Conservation (phyloP, 2,797 vertebrate species). For the Karalla daura region DNA sequence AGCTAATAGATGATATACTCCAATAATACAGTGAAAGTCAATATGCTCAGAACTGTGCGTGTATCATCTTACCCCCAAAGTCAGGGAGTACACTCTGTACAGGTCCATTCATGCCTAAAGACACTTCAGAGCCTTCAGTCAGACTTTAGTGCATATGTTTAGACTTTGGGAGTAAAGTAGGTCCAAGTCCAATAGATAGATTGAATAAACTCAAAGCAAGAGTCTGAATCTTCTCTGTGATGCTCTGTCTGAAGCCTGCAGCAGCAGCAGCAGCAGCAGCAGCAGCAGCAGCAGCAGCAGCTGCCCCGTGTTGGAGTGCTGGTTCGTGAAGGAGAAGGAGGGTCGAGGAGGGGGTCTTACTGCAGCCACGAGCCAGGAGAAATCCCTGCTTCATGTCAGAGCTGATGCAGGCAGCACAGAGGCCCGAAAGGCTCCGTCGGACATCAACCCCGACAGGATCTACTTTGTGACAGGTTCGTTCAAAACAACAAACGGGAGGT, state of each 20-base stretch:
- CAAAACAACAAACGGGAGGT: neutral
- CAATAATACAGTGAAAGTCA: no score
- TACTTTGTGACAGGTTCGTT: conserved; percentile 79
- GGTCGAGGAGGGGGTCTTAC: conserved; percentile 74
- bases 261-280: conserved; percentile 60
- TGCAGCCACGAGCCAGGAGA: conserved; percentile 73
- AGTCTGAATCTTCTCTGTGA: no score
- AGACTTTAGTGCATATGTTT: no score
- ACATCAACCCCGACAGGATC: conserved; percentile 65
- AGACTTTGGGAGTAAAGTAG: no score
- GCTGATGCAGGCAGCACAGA: conserved; percentile 6
- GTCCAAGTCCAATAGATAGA: no score
- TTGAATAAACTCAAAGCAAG: no score
- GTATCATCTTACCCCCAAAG: no score
- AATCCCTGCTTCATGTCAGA: conserved; percentile 74
- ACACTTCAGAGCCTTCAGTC: no score
- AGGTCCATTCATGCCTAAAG: no score
- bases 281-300: conserved; percentile 40
- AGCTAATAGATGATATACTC: no score
- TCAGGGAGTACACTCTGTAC: no score
- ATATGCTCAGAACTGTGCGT: no score
- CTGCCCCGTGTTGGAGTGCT: conserved; percentile 84
- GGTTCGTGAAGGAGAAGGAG: conserved; percentile 76
- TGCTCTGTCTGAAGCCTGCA: conserved; percentile 37
- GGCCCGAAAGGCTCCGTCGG: conserved; percentile 22